These are phyloP conservation scores for Cephonodes hylas DNA, from an alignment of 2,888 invertebrate species.

Conservation along the genomic window DNA sequence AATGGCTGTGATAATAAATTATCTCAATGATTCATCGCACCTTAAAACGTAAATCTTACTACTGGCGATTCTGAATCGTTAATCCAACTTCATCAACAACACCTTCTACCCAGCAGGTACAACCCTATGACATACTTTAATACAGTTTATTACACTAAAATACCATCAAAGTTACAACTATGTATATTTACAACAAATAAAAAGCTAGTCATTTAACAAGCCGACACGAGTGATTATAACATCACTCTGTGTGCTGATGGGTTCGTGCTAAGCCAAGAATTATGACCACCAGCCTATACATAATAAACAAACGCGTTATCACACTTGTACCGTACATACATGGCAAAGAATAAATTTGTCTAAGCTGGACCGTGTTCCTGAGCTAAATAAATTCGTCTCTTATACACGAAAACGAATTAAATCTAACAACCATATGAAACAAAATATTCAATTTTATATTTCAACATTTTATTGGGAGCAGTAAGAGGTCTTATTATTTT, in stretches of 20 bases:
- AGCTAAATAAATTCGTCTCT: background rate
- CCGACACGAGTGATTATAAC: slow-evolving; percentile 71
- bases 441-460: background rate
- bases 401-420: background rate
- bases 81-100: slow-evolving; percentile 46
- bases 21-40: slow-evolving; percentile 57
- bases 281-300: slow-evolving; percentile 27
- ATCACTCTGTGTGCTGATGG: slow-evolving; percentile 58
- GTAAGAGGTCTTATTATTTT: background rate
- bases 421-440: background rate
- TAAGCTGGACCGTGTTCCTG: slow-evolving; percentile 38
- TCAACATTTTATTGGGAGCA: slow-evolving; percentile 3
- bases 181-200: slow-evolving; percentile 63
- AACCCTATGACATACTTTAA: slow-evolving; percentile 60
- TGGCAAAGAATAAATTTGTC: slow-evolving; percentile 57
- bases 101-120: slow-evolving; percentile 48
- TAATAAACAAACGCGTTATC: slow-evolving; percentile 47
- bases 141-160: slow-evolving; percentile 49
- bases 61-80: slow-evolving; percentile 69
- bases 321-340: slow-evolving; percentile 73
- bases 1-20: slow-evolving; percentile 49
- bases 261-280: slow-evolving; percentile 37
- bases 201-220: slow-evolving; percentile 56
- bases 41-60: slow-evolving; percentile 48
- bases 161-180: slow-evolving; percentile 46